Conservation (phyloP, 2,797 vertebrate genomes). For the Hybognathus amarus region DNA sequence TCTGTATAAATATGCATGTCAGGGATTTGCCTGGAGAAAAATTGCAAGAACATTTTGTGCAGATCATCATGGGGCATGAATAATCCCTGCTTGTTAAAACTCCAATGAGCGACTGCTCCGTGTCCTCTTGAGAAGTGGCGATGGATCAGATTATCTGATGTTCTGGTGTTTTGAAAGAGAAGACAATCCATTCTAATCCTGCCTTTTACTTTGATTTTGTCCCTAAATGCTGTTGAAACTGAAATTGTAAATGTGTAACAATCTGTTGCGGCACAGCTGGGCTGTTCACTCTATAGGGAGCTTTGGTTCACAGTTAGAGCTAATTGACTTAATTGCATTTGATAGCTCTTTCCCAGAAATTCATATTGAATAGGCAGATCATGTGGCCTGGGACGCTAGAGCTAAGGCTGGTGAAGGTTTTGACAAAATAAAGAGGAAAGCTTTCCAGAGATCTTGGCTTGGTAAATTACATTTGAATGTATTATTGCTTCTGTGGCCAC, state of each 20-base stretch:
- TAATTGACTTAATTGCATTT: constrained; percentile 11
- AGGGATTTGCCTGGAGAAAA: constrained; percentile 35
- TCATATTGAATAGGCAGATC: constrained; percentile 2
- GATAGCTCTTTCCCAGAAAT: background rate
- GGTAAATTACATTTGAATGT: background rate
- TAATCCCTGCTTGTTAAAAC: constrained; percentile 16
- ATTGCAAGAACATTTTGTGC: constrained; percentile 34
- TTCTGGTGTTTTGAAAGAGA: background rate
- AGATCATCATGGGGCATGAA: constrained; percentile 3
- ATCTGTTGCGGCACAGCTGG: background rate
- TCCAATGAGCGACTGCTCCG: background rate
- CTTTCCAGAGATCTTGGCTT: background rate
- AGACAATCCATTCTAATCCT: background rate
- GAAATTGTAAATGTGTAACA: background rate
- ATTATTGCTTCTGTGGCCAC: background rate
- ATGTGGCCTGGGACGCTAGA: background rate
- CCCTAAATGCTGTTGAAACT: background rate
- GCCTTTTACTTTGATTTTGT: background rate
- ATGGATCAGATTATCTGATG: background rate
- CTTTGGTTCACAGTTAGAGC: background rate
- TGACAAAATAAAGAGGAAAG: constrained; percentile 5
- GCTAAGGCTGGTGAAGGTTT: background rate
- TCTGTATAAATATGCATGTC: constrained; percentile 55
- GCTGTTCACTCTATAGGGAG: constrained; percentile 10
- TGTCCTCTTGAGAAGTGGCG: background rate